These are phyloP conservation scores for Syngnathus rostellatus DNA, from an alignment of 2,797 vertebrate genomes.

Conservation along the genomic window DNA sequence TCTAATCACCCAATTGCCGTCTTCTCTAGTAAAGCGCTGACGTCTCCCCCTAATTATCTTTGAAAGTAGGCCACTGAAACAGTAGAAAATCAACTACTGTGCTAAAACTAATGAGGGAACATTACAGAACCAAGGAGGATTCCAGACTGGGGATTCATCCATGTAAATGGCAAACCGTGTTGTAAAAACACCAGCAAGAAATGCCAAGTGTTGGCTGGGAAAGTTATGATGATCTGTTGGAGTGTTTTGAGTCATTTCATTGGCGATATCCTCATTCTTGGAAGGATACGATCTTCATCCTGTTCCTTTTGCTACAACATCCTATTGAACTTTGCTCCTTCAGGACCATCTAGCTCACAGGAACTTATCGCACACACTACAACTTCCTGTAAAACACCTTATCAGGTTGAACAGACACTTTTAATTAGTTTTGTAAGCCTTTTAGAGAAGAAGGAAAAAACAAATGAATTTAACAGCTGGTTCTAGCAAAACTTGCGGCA, in stretches of 20 bases:
- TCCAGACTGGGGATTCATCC: conserved; percentile 11
- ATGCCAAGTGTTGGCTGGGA: conserved; percentile 1
- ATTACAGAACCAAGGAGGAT: conserved; percentile 27
- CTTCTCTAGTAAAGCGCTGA: conserved; percentile 43
- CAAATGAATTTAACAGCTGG: neutral
- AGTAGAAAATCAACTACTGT: conserved; percentile 36
- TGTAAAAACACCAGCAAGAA: conserved; percentile 11
- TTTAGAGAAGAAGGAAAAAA: neutral
- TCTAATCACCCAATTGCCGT: conserved; percentile 61
- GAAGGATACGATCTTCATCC: conserved; percentile 54
- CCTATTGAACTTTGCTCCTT: conserved; percentile 54
- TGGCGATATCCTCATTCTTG: conserved; percentile 51
- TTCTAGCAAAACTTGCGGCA: neutral
- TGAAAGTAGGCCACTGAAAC: conserved; percentile 26
- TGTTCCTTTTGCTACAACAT: conserved; percentile 59
- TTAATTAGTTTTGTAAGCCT: conserved; percentile 17
- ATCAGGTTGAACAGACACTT: conserved; percentile 66
- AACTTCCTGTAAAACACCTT: conserved; percentile 78
- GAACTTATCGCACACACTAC: conserved; percentile 73
- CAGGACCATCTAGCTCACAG: conserved; percentile 54
- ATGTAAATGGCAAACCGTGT: conserved; percentile 19
- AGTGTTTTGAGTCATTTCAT: conserved; percentile 35
- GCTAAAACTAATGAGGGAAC: conserved; percentile 44
- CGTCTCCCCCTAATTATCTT: conserved; percentile 48
- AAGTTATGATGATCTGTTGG: conserved; percentile 8